Conservation (phyloP, 2,113 vertebrate species). For the Mustela nigripes region DNA sequence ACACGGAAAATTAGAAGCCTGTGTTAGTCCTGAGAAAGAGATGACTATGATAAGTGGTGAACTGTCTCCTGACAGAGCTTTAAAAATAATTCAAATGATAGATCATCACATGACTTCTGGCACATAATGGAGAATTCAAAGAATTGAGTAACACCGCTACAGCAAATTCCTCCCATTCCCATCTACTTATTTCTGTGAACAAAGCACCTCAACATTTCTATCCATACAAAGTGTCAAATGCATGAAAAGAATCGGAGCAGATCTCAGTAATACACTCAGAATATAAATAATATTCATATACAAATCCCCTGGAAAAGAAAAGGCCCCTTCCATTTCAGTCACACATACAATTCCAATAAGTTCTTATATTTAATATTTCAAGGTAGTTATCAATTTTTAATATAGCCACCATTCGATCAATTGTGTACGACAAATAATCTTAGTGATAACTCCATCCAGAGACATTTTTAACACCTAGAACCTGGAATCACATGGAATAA, state of each 20-base stretch:
- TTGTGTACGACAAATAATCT: background rate
- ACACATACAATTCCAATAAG: background rate
- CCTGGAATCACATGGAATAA: background rate
- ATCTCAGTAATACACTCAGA: background rate
- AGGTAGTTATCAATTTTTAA: background rate
- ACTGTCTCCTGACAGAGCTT: background rate
- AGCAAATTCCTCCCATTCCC: background rate
- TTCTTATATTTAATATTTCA: conserved; percentile 7
- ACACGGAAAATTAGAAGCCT: background rate
- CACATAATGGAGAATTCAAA: background rate
- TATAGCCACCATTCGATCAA: background rate
- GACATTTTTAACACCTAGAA: conserved; percentile 20
- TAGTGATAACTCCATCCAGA: background rate
- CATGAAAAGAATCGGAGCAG: background rate
- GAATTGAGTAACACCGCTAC: background rate
- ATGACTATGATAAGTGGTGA: background rate
- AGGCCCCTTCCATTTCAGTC: background rate
- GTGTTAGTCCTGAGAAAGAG: background rate
- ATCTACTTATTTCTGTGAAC: conserved; percentile 36
- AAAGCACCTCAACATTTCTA: background rate
- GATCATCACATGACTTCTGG: background rate
- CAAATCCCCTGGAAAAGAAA: background rate
- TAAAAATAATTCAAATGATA: background rate
- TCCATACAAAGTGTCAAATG: background rate
- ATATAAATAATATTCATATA: background rate